Evolutionary conservation across 2,888 invertebrate genomes (phyloP).

Genomic region (Amiota mariae): DNA sequence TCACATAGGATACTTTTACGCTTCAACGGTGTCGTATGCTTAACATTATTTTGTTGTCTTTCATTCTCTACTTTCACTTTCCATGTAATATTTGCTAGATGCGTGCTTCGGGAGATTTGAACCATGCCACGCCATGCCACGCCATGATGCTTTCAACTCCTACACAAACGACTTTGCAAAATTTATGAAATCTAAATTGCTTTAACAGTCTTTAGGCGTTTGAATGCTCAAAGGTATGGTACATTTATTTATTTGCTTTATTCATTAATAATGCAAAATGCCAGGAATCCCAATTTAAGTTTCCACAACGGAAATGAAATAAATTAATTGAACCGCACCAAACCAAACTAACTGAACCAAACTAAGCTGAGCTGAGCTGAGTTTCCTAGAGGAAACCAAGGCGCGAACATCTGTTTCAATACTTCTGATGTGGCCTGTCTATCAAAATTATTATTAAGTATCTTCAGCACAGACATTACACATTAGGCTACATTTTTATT

Average conservation of each 20-base stretch:
- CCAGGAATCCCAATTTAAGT: constrained; percentile 45
- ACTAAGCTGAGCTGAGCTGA: no score
- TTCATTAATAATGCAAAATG: constrained; percentile 45
- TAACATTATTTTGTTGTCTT: background rate
- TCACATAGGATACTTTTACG: constrained; percentile 6
- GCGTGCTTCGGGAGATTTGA: constrained; percentile 56
- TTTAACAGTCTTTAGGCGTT: constrained; percentile 3
- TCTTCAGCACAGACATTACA: background rate
- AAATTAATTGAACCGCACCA: background rate
- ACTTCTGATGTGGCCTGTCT: background rate
- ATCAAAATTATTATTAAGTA: background rate
- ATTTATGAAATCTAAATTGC: constrained; percentile 29
- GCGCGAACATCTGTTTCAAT: no score
- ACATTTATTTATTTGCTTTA: constrained; percentile 22
- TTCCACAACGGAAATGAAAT: constrained; percentile 23
- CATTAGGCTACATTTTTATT: constrained; percentile 8
- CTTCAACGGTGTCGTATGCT: background rate
- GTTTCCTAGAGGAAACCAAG: no score
- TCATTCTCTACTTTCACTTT: background rate
- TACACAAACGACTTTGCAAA: constrained; percentile 19
- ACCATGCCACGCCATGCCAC: constrained; percentile 22
- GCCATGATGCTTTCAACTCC: no score
- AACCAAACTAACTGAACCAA: no score
- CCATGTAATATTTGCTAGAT: background rate
- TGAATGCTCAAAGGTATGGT: constrained; percentile 17